Evolutionary conservation across 2,888 invertebrate genomes (phyloP), one percentile per base, ranked within the genome.

Genomic region (Ophonus ardosiacus): DNA sequence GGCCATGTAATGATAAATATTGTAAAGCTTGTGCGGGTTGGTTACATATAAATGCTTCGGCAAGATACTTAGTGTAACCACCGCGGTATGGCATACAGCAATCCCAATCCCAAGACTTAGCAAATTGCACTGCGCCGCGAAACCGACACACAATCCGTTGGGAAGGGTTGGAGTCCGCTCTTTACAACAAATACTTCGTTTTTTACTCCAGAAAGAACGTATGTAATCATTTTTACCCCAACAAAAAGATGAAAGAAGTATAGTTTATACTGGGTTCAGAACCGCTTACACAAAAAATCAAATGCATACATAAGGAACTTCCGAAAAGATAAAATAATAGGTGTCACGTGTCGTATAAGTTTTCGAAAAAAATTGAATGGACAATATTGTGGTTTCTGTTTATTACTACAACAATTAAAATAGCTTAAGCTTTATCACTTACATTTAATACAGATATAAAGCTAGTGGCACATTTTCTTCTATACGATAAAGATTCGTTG

Each of bases 91-190:
- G 18, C 2, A 21, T 10, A 61, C 61, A 7, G 61, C 61, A 61
- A 61, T 61, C 61, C 61, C 18, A 18, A 18, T 61, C 18, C 61
- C 61, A 61, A 7, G 61, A 61, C 61, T 61, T 61, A 61, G 61
- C 61, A 21, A 61, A 61, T 61, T 61, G 61, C 61, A 21, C 10
- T 21, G 61, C 43, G 43, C 4, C 10, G 31, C 31, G 31, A 3
- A 31, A 31, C 31, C 31, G 8, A 51, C 10, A 61, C 24, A 61
- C 10, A 61, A 61, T 61, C 61, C 61, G 5, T 10, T 3, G 61
- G 21, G 61, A 61, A 18, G 61, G 5, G 31, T 4, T 31, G 31
- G 31, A 31, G 5, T 31, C 6, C 18, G 21, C 43, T 51, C 43
- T 51, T 51, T 51, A 51, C 43, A 51, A 51, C 43, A 51, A 51